Percentiles rank a stretch among this genome's conserved stretches.
Evolutionary conservation across 2,113 vertebrate species (phyloP).

Genomic region (Pelodiscus sinensis): DNA sequence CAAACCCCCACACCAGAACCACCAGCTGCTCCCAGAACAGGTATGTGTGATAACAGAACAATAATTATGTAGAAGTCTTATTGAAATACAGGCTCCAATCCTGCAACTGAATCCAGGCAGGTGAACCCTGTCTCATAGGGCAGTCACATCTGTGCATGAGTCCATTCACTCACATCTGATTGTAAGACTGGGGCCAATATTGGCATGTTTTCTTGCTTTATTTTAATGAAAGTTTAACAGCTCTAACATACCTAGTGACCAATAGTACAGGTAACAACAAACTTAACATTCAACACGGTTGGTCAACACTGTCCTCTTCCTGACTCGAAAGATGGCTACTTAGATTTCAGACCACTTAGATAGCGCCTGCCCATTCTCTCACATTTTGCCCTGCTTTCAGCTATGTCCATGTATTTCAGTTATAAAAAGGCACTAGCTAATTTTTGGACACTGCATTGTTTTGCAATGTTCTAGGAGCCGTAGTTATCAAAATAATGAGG

Average conservation of each 20-base stretch:
- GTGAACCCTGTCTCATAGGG: neutral
- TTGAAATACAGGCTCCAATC: neutral
- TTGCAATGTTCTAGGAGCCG: conserved; percentile 30
- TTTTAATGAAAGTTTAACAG: neutral
- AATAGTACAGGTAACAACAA: neutral
- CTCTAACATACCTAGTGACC: neutral
- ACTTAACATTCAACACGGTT: conserved; percentile 15
- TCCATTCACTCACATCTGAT: neutral
- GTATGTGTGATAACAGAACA: neutral
- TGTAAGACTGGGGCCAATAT: neutral
- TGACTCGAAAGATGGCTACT: neutral
- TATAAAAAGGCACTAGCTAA: neutral
- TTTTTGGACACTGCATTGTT: conserved; percentile 29
- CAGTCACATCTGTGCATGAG: neutral
- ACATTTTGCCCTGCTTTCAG: neutral
- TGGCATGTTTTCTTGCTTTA: neutral
- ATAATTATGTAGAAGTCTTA: neutral
- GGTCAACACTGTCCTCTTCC: neutral
- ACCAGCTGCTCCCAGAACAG: conserved; percentile 36
- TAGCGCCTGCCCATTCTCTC: neutral
- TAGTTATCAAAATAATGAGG: neutral
- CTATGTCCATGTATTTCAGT: neutral
- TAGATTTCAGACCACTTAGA: neutral
- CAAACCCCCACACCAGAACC: neutral
- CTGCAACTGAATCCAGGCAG: neutral